Conservation (phyloP, 2,797 vertebrate species). For the Falco berigora region DNA sequence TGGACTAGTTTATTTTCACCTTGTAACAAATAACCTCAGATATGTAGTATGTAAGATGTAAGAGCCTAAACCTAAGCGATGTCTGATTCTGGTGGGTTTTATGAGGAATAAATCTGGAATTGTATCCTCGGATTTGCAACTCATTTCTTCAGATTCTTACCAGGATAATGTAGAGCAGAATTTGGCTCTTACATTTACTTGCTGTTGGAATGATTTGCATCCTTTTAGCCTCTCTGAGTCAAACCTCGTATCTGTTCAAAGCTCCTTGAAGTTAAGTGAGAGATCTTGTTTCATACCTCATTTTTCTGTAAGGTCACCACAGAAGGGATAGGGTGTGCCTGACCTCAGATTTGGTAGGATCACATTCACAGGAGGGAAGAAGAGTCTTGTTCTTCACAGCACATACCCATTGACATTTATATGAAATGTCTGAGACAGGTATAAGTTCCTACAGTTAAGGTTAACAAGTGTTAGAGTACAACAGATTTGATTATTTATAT, state of each 20-base stretch:
- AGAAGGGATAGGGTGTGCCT: background rate
- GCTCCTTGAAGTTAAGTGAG: background rate
- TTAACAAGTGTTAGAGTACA: background rate
- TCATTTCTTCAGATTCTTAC: background rate
- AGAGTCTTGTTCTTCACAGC: background rate
- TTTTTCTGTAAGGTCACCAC: background rate
- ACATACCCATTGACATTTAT: background rate
- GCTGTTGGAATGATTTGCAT: background rate
- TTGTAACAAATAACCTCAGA: background rate
- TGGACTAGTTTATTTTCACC: background rate
- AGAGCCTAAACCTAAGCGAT: conserved; percentile 9
- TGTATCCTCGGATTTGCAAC: background rate
- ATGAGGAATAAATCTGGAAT: background rate
- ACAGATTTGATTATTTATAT: background rate
- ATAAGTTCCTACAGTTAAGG: background rate
- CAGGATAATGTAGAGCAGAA: background rate
- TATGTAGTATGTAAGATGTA: background rate
- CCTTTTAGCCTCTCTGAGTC: background rate
- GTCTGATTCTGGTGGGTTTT: background rate
- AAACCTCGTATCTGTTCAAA: background rate
- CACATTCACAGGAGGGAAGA: background rate
- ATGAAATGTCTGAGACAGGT: background rate
- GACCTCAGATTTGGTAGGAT: background rate
- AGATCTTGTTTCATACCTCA: background rate
- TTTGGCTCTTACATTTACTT: background rate